These are phyloP conservation scores for Halcyon leucocephala DNA, from an alignment of 2,797 vertebrate genomes.

Conservation along the genomic window DNA sequence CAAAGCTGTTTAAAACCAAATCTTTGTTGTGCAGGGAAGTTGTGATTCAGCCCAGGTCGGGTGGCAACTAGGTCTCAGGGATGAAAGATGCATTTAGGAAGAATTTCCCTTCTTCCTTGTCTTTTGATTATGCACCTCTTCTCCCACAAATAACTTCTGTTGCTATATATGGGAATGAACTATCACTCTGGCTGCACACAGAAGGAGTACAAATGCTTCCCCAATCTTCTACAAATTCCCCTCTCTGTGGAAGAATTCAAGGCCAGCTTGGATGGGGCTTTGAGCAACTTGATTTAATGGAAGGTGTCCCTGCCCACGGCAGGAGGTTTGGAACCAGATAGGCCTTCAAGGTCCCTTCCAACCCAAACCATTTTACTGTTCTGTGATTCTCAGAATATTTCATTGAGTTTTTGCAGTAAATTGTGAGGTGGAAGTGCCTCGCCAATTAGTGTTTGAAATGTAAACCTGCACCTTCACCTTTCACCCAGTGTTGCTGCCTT, in stretches of 20 bases:
- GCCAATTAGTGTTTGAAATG: not conserved
- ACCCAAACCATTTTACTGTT: not conserved
- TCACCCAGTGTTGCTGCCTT: not conserved
- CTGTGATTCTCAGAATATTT: not conserved
- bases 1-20: not conserved
- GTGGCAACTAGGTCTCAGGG: not conserved
- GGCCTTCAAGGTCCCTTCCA: not conserved
- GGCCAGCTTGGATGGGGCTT: not conserved
- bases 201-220: not conserved
- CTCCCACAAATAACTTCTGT: not conserved
- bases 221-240: not conserved
- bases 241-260: not conserved
- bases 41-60: not conserved
- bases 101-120: not conserved
- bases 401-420: not conserved
- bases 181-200: not conserved
- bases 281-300: not conserved
- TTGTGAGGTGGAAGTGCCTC: not conserved
- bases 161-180: not conserved
- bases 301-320: not conserved
- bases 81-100: not conserved
- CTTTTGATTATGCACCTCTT: not conserved
- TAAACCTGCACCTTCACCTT: not conserved
- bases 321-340: not conserved
- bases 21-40: not conserved